A percentile compares a stretch with the other conserved stretches of the same genome.
Conservation (phyloP, 2,797 vertebrate species). For the Leptodactylus fallax region DNA sequence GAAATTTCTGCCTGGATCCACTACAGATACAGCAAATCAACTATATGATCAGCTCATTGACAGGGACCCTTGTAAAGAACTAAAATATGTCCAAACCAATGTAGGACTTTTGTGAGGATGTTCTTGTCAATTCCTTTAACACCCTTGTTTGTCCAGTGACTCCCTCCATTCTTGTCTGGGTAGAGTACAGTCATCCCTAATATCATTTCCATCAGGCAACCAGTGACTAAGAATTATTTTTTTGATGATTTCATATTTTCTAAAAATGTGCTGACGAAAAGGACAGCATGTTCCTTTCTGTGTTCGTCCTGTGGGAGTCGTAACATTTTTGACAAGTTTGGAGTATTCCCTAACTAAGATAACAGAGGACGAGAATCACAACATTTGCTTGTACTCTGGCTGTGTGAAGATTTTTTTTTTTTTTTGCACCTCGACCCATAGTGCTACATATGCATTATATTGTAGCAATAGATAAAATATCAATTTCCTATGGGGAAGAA, state of each 20-base stretch:
- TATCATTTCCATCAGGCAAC: conserved; percentile 46
- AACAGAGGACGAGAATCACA: conserved; percentile 35
- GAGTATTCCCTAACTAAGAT: conserved; percentile 47
- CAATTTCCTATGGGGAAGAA: not conserved
- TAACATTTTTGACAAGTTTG: conserved; percentile 54
- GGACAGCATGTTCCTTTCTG: conserved; percentile 58
- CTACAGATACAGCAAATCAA: not conserved
- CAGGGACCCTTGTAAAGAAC: not conserved
- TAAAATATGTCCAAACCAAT: not conserved
- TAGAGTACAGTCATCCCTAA: not conserved
- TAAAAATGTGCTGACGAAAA: conserved; percentile 57
- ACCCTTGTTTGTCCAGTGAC: not conserved
- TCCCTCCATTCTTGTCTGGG: not conserved
- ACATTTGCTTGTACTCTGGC: conserved; percentile 22
- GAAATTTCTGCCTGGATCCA: not conserved
- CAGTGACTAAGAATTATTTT: conserved; percentile 47
- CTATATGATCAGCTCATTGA: not conserved
- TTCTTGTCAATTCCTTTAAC: not conserved
- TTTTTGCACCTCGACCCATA: not conserved
- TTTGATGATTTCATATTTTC: conserved; percentile 59
- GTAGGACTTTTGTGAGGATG: not conserved
- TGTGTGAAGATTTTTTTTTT: not conserved
- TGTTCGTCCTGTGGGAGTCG: conserved; percentile 50
- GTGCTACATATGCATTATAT: too few species aligned
- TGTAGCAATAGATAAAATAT: not conserved